phyloP scores from a whole-genome alignment of 2,113 vertebrate genomes.

The Nothoprocta pentlandii region DNA sequence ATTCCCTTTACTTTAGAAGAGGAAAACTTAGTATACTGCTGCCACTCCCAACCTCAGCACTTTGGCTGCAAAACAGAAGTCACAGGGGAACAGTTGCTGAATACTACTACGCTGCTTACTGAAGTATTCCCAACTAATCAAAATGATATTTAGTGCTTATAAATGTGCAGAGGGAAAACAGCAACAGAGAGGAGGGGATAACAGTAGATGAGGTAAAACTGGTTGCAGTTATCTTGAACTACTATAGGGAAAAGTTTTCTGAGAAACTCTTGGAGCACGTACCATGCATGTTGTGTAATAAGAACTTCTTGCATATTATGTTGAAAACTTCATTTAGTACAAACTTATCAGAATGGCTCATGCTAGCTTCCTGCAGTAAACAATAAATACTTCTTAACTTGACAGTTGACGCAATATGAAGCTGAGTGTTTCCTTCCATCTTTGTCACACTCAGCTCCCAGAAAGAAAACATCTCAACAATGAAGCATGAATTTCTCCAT shows the following conservation, averaged over 20 bases:
- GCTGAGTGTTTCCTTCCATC: constrained; percentile 30
- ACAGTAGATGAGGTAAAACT: neutral
- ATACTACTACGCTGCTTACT: neutral
- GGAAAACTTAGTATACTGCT: constrained; percentile 52
- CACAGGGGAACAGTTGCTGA: neutral
- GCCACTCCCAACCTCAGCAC: constrained; percentile 56
- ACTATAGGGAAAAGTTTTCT: neutral
- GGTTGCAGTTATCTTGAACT: neutral
- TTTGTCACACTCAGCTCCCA: neutral
- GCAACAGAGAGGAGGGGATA: neutral
- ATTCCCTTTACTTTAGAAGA: constrained; percentile 60
- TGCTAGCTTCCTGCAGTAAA: constrained; percentile 13
- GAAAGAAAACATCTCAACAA: neutral
- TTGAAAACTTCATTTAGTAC: constrained; percentile 19
- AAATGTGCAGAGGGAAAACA: neutral
- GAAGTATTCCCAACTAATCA: neutral
- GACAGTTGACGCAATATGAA: constrained; percentile 28
- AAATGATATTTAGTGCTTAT: neutral
- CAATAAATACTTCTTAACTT: constrained; percentile 42
- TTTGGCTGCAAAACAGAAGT: constrained; percentile 30
- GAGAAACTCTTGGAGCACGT: neutral
- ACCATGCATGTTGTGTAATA: neutral
- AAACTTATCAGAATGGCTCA: constrained; percentile 54
- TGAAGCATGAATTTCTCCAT: neutral
- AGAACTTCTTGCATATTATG: neutral